phyloP scores from a whole-genome alignment of 2,113 vertebrate genomes.

The pig (Sus scrofa) region DNA sequence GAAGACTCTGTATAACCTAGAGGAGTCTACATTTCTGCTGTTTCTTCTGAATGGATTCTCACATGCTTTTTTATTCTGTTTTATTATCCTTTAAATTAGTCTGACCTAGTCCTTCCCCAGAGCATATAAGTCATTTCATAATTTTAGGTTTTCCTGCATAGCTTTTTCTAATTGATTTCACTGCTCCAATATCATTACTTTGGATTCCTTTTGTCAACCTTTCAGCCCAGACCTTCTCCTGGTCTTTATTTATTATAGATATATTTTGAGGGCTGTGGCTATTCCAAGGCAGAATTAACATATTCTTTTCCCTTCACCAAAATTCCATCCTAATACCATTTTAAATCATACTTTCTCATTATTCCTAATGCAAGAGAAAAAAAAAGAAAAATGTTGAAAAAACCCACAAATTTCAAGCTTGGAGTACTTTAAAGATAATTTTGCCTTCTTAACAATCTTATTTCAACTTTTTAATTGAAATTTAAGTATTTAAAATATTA shows the following conservation, averaged over 20 bases:
- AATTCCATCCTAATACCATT: not conserved
- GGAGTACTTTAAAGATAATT: not conserved
- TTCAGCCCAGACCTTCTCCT: not conserved
- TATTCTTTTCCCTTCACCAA: not conserved
- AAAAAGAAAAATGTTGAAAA: not conserved
- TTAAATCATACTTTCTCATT: not conserved
- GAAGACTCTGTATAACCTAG: not conserved
- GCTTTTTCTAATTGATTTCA: not conserved
- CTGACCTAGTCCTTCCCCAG: not conserved
- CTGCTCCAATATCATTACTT: not conserved
- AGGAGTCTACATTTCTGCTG: fast-evolving
- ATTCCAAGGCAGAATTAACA: not conserved
- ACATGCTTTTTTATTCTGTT: not conserved
- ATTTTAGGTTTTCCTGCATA: not conserved
- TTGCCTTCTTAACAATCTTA: not conserved
- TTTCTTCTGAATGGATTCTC: not conserved
- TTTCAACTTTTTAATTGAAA: not conserved
- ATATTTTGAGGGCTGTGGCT: no score
- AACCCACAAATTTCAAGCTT: not conserved
- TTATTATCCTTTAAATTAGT: not conserved
- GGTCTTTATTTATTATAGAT: not conserved
- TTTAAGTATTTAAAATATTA: not conserved
- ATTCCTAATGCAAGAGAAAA: not conserved
- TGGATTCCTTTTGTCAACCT: not conserved
- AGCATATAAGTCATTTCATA: not conserved